Base-by-base conservation (phyloP, 2,888 invertebrate species). In the Doris montereyensis region DNA sequence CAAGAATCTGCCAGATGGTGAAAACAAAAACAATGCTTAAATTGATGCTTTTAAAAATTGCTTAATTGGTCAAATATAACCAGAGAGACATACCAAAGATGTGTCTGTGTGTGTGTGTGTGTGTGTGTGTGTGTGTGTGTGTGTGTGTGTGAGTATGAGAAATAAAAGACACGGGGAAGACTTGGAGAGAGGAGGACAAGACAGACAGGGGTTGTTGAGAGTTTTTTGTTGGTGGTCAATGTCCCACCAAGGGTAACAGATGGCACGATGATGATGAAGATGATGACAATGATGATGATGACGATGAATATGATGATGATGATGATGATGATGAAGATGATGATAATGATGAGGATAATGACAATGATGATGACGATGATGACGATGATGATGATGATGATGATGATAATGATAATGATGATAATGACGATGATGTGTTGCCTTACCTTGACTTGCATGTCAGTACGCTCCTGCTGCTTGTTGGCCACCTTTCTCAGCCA, bases 381-480 rank as follows among this genome's bases (percentile, higher is more conserved):
- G 35, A 62, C 26, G 75, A 35, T 4, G 58, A 21, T 8, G 32
- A 60, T 21, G 58, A 60, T 74, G 60, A 60, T 72, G 72, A 26
- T 57, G 57, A 13, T 34, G 70, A 62, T 62, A n/a, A 62, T 62
- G 24, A 62, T 62, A n/a, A 62, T 62, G 24, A 62, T 62, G 62
- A 62, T 62, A n/a, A 62, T 62, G 24, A 62, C n/a, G 52, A 41
- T 41, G 52, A 17, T 41, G n/a, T 13, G 24, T 3, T 30, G 32
- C 32, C 76, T 24, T 77, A 91, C 90, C 89, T 90, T 91, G 13
- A 85, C 83, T 80, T 89, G 89, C 89, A 90, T 89, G 78, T 90
- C 91, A 57, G 88, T 81, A 81, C 89, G 90, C 83, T 91, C 91
- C 77, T 88, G 87, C 62, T 89, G 86, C 83, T 91, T 91, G 74